A percentile compares a stretch with the other conserved stretches of the same genome.
These are phyloP conservation scores for Callyntrura sp. DNA, from an alignment of 2,888 invertebrate species.

Conservation along the genomic window DNA sequence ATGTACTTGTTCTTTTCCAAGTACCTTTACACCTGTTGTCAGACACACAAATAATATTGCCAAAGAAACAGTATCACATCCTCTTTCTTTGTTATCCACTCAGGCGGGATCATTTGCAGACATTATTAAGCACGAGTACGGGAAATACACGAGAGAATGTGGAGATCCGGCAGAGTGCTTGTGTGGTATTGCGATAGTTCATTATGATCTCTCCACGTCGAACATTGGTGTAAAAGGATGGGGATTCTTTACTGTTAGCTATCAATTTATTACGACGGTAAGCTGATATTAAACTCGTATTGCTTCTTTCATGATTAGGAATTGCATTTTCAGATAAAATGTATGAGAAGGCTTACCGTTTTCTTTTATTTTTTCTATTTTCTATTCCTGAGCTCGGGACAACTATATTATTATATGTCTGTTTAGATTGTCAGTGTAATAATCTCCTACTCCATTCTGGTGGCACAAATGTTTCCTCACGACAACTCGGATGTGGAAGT, in stretches of 20 bases:
- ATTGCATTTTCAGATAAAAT: too few relatives aligned
- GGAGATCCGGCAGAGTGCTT: conserved; percentile 60
- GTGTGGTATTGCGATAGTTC: conserved; percentile 71
- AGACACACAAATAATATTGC: too few relatives aligned
- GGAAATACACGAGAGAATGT: conserved; percentile 52
- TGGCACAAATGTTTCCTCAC: conserved; percentile 59
- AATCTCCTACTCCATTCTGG: conserved; percentile 64
- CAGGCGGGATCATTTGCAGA: conserved; percentile 61
- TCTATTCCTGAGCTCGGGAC: not conserved
- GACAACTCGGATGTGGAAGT: conserved; percentile 59
- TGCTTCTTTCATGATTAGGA: too few relatives aligned
- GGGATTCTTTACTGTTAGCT: conserved; percentile 64
- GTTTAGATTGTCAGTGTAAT: conserved; percentile 63
- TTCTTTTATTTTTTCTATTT: not conserved
- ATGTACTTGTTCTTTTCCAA: not conserved
- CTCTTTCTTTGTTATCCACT: not conserved
- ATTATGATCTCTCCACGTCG: conserved; percentile 54
- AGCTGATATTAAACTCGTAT: conserved; percentile 1
- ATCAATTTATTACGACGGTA: conserved; percentile 61
- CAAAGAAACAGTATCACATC: too few relatives aligned
- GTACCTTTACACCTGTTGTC: not conserved
- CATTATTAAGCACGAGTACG: conserved; percentile 60
- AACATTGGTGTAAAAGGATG: conserved; percentile 64
- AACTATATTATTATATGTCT: not conserved
- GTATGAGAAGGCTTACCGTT: too few relatives aligned